Percentiles rank a stretch among this genome's conserved stretches.
phyloP scores from a whole-genome alignment of 2,888 invertebrate genomes.

The Melinaea menophilus region DNA sequence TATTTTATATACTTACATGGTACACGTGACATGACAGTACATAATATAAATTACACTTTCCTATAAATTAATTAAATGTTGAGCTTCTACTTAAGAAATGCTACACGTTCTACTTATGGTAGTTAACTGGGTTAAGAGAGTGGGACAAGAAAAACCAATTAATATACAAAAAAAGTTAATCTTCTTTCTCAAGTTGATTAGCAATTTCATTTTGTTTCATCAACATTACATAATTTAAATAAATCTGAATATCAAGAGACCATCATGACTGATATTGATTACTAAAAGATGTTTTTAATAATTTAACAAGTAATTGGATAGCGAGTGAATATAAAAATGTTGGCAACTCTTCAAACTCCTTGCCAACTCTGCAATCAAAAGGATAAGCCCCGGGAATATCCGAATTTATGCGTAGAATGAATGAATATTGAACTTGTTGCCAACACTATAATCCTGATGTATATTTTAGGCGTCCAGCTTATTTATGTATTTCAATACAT shows the following conservation, averaged over 20 bases:
- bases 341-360: constrained; percentile 33
- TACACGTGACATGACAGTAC: too few species aligned
- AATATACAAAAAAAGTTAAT: too few species aligned
- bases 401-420: constrained; percentile 26
- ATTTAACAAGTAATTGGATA: constrained; percentile 32
- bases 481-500: too few species aligned
- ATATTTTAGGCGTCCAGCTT: constrained; percentile 26
- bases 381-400: constrained; percentile 30
- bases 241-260: constrained; percentile 10
- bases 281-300: too few species aligned
- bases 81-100: too few species aligned
- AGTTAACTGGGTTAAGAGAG: too few species aligned
- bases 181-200: constrained; percentile 57
- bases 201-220: constrained; percentile 1
- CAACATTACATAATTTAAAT: not conserved
- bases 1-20: too few species aligned
- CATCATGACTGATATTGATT: not conserved
- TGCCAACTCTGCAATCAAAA: constrained; percentile 33
- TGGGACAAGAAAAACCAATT: too few species aligned
- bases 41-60: too few species aligned
- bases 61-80: too few species aligned
- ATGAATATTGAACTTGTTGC: constrained; percentile 18
- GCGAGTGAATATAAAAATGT: constrained; percentile 34
- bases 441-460: not conserved
- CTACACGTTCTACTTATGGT: too few species aligned